A percentile compares a stretch with the other conserved stretches of the same genome.
These are phyloP conservation scores for Catagonus wagneri DNA, from an alignment of 2,113 vertebrate genomes.

Conservation along the genomic window DNA sequence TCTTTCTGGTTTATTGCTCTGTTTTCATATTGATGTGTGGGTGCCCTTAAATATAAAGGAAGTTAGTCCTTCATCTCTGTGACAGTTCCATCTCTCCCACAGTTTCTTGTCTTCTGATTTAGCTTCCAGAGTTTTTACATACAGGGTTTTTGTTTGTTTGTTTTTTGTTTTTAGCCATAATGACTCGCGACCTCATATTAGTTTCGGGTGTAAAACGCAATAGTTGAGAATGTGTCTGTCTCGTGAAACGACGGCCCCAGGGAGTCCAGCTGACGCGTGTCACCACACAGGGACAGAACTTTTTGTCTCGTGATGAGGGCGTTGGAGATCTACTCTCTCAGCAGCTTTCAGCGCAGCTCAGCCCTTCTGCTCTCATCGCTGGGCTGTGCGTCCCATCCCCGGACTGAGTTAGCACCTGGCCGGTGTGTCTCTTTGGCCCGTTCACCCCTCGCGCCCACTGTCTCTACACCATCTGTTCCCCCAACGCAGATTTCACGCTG, in stretches of 20 bases:
- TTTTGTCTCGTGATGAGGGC: background rate
- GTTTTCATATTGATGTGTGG: rapidly evolving
- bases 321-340: rapidly evolving
- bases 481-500: background rate
- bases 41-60: background rate
- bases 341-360: rapidly evolving
- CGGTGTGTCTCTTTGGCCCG: background rate
- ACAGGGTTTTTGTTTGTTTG: background rate
- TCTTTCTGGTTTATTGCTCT: background rate
- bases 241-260: background rate
- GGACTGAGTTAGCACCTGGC: too few relatives aligned
- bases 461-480: background rate
- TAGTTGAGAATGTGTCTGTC: rapidly evolving
- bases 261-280: background rate
- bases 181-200: rapidly evolving
- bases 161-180: too few relatives aligned
- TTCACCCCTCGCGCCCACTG: rapidly evolving
- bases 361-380: rapidly evolving
- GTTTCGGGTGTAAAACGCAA: rapidly evolving
- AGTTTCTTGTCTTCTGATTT: background rate
- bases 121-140: background rate
- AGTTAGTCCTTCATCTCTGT: rapidly evolving
- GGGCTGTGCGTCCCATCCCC: rapidly evolving
- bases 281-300: rapidly evolving
- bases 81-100: rapidly evolving